These are phyloP conservation scores for Oreochromis grahami DNA, from an alignment of 2,797 vertebrate species.

Conservation along the genomic window DNA sequence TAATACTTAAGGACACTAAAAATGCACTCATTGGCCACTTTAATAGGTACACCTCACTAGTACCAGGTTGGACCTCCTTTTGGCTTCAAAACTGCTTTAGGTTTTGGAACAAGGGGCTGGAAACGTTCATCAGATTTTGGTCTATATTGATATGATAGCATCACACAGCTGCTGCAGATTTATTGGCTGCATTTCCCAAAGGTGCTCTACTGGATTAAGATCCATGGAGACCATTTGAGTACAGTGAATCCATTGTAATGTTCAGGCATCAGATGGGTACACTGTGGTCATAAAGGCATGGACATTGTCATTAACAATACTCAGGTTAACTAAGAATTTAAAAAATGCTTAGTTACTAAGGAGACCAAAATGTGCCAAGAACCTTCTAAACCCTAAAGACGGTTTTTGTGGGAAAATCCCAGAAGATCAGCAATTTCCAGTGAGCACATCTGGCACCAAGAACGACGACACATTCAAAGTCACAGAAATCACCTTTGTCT, in stretches of 20 bases:
- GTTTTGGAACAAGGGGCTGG: neutral
- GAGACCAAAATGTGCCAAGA: neutral
- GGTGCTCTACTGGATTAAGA: neutral
- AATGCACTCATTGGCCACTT: neutral
- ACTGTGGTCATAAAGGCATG: neutral
- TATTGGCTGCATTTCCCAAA: neutral
- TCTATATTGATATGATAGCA: neutral
- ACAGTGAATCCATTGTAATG: neutral
- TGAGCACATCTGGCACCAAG: no score
- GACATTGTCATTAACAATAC: neutral
- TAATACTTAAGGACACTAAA: neutral
- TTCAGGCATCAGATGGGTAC: neutral
- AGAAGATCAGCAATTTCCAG: neutral
- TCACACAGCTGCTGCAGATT: neutral
- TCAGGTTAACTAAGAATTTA: accelerated
- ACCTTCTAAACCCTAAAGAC: neutral
- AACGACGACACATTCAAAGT: no score
- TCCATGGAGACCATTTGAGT: neutral
- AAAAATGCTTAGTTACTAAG: neutral
- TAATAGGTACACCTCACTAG: neutral
- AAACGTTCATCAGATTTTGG: neutral
- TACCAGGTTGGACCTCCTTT: neutral
- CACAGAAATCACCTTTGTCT: no score
- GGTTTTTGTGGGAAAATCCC: neutral
- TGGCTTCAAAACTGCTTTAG: neutral